phyloP scores from a whole-genome alignment of 2,113 vertebrate species.

The Pachypanchax playfairii region DNA sequence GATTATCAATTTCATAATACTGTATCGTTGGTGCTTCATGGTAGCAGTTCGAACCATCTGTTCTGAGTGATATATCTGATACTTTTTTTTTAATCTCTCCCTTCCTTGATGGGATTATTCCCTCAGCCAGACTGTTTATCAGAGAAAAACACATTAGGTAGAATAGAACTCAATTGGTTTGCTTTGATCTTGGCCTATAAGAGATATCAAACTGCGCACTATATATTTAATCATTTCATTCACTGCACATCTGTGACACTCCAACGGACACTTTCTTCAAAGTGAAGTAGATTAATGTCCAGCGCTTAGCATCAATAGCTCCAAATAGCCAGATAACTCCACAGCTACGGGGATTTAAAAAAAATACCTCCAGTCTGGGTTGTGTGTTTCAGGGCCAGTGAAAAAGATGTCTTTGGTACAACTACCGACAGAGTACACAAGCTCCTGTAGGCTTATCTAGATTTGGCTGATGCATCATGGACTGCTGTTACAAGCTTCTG shows the following conservation, averaged over 20 bases:
- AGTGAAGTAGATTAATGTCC: slow-evolving; percentile 75
- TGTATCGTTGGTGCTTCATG: slow-evolving; percentile 48
- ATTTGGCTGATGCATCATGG: slow-evolving; percentile 37
- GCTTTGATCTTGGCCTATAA: slow-evolving; percentile 72
- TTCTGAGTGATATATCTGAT: slow-evolving; percentile 69
- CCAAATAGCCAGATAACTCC: slow-evolving; percentile 65
- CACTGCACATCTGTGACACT: slow-evolving; percentile 69
- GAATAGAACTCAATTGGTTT: slow-evolving; percentile 73
- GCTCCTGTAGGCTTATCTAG: slow-evolving; percentile 17
- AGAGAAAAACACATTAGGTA: slow-evolving; percentile 76
- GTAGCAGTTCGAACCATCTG: slow-evolving; percentile 63
- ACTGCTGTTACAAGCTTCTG: slow-evolving; percentile 14
- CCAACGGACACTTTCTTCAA: slow-evolving; percentile 70
- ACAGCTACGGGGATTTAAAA: slow-evolving; percentile 57
- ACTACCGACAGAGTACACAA: slow-evolving; percentile 14
- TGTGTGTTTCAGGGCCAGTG: slow-evolving; percentile 19
- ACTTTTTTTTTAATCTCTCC: slow-evolving; percentile 61
- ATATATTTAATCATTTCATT: slow-evolving; percentile 72
- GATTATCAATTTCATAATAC: slow-evolving; percentile 77
- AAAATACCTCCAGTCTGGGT: slow-evolving; percentile 49
- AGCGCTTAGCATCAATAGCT: slow-evolving; percentile 66
- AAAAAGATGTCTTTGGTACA: slow-evolving; percentile 16
- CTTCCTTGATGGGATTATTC: slow-evolving; percentile 78
- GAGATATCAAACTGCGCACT: slow-evolving; percentile 70
- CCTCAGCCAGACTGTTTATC: slow-evolving; percentile 74